These are phyloP conservation scores for Tarsius wallacei DNA, from an alignment of 2,797 vertebrate genomes.

Conservation along the genomic window DNA sequence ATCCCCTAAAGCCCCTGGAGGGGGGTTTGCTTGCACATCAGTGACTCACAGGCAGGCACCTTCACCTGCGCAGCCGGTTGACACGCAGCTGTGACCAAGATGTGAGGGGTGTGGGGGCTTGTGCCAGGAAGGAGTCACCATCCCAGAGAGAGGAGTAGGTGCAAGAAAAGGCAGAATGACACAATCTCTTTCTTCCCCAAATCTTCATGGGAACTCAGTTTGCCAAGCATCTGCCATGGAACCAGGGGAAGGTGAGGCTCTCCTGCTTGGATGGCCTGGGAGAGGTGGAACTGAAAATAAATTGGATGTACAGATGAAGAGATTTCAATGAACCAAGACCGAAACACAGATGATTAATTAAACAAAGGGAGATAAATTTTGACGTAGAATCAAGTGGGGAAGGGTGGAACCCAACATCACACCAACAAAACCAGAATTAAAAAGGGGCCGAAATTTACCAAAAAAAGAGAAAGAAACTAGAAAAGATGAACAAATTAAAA, in stretches of 20 bases:
- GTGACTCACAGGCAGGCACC: slow-evolving; percentile 65
- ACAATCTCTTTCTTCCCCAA: slow-evolving; percentile 4
- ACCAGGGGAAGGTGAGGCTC: neutral
- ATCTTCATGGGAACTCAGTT: neutral
- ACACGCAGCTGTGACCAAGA: slow-evolving; percentile 75
- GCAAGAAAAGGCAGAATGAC: slow-evolving; percentile 55
- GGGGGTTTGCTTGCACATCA: slow-evolving; percentile 20
- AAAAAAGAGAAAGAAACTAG: too few species aligned
- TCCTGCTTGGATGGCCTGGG: neutral
- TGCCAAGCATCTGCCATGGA: neutral
- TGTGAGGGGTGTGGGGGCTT: slow-evolving; percentile 25
- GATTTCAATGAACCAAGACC: neutral
- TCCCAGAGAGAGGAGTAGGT: slow-evolving; percentile 41
- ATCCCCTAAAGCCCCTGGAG: neutral
- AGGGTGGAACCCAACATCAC: neutral
- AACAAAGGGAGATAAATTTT: neutral
- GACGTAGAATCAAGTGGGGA: too few species aligned
- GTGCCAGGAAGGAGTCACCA: slow-evolving; percentile 53
- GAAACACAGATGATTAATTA: neutral
- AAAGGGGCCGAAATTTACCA: neutral
- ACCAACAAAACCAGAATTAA: neutral
- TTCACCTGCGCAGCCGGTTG: slow-evolving; percentile 59
- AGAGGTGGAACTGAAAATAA: slow-evolving; percentile 25
- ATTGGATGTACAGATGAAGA: neutral
- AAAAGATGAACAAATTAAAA: too few species aligned